Evolutionary conservation across 1,140 invertebrate species (phyloP).

Genomic region (Bombus superbus): DNA sequence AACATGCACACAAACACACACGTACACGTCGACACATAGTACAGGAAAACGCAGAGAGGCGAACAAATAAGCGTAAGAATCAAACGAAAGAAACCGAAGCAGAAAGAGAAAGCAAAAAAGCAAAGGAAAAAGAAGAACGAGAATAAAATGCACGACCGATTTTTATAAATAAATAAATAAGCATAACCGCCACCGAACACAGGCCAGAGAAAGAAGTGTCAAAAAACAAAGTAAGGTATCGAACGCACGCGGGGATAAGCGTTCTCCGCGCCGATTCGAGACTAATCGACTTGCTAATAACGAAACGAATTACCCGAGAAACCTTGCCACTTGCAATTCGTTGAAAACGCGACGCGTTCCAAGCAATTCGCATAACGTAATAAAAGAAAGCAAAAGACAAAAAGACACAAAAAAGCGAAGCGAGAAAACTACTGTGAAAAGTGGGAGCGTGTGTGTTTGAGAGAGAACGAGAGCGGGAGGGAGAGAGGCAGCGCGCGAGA

Average conservation of each 20-base stretch:
- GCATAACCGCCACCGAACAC: slow-evolving; percentile 12
- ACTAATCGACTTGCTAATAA: not conserved
- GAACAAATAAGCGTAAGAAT: slow-evolving; percentile 20
- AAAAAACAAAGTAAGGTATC: not conserved
- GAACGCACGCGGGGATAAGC: not conserved
- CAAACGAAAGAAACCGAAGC: not conserved
- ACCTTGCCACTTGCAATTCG: slow-evolving; percentile 66
- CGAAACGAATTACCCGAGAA: slow-evolving; percentile 28
- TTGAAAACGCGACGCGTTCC: slow-evolving; percentile 65
- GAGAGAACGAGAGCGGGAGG: slow-evolving; percentile 16
- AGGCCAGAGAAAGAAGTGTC: slow-evolving; percentile 14
- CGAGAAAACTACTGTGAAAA: slow-evolving; percentile 11
- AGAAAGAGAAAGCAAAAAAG: not conserved
- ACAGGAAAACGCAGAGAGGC: slow-evolving; percentile 39
- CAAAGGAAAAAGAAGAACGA: slow-evolving; percentile 20
- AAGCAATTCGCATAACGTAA: slow-evolving; percentile 65
- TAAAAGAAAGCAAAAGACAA: slow-evolving; percentile 23
- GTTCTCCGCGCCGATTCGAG: slow-evolving; percentile 1
- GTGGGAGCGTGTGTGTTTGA: slow-evolving; percentile 50
- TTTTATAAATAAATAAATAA: not conserved
- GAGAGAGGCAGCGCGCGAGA: slow-evolving; percentile 3
- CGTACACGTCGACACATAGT: slow-evolving; percentile 3
- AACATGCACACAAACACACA: slow-evolving; percentile 9
- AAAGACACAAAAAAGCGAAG: not conserved
- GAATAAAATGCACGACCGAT: slow-evolving; percentile 29